These are phyloP conservation scores for Encarsia formosa DNA, from an alignment of 2,888 invertebrate genomes.

Conservation along the genomic window DNA sequence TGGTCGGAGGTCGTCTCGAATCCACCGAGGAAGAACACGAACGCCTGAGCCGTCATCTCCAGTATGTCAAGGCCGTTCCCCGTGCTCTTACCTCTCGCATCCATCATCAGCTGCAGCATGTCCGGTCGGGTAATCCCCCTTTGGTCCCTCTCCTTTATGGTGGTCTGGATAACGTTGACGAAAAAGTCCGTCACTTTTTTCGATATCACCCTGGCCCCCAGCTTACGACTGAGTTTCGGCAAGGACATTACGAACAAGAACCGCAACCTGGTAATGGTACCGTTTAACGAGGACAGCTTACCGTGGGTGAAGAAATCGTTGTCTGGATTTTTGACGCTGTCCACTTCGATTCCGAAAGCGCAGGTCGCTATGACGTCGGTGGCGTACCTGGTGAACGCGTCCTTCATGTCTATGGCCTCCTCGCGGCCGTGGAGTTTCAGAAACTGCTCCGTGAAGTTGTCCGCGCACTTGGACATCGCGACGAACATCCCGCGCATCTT, in stretches of 20 bases:
- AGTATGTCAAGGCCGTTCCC: conserved; percentile 27
- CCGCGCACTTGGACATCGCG: conserved; percentile 35
- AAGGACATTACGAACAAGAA: conserved; percentile 1
- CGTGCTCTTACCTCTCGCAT: conserved; percentile 38
- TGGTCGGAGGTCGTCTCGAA: conserved; percentile 38
- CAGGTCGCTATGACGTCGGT: conserved; percentile 59
- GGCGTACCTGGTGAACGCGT: conserved; percentile 54
- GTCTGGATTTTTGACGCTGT: conserved; percentile 54
- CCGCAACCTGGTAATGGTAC: conserved; percentile 7
- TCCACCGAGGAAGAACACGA: conserved; percentile 40
- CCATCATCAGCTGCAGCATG: conserved; percentile 58
- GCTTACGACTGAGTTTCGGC: conserved; percentile 21
- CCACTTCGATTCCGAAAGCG: conserved; percentile 56
- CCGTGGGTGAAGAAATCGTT: conserved; percentile 11
- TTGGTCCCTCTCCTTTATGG: conserved; percentile 52
- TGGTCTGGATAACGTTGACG: conserved; percentile 38
- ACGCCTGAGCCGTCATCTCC: conserved; percentile 52
- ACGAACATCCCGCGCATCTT: conserved; percentile 56
- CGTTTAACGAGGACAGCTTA: not conserved
- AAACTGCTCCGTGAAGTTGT: conserved; percentile 46
- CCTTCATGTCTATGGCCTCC: conserved; percentile 42
- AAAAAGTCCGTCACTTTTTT: conserved; percentile 20
- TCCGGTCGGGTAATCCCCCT: conserved; percentile 55
- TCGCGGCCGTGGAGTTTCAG: not conserved
- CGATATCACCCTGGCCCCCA: conserved; percentile 23